Evolutionary conservation across 2,113 vertebrate genomes (phyloP).

Genomic region (Laticauda laticaudata): DNA sequence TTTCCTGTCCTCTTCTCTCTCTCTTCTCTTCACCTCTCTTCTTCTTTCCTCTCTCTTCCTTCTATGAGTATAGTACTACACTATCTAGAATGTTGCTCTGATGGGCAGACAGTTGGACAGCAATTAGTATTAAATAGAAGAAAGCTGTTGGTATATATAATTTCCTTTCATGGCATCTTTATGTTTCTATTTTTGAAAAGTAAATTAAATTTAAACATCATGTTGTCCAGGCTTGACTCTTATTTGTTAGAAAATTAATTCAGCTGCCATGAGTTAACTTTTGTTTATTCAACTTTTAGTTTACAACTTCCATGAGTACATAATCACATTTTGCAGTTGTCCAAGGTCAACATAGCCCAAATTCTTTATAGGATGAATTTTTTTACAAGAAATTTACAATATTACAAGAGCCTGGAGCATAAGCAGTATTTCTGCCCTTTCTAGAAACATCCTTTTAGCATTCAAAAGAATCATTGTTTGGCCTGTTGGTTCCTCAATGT

Average conservation of each 20-base stretch:
- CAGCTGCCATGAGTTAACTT: background rate
- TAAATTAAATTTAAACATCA: background rate
- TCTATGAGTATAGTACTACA: background rate
- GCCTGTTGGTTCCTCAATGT: background rate
- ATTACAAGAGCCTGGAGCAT: background rate
- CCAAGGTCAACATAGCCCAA: background rate
- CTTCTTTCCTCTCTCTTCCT: background rate
- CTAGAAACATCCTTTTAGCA: background rate
- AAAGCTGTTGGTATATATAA: background rate
- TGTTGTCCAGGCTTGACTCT: background rate
- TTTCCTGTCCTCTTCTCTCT: background rate
- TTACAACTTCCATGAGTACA: background rate
- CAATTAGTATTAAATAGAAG: background rate
- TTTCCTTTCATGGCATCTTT: background rate
- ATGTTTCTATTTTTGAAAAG: background rate
- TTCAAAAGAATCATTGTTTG: background rate
- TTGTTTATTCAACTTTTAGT: background rate
- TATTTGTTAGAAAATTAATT: background rate
- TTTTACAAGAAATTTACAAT: no score
- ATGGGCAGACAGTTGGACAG: background rate
- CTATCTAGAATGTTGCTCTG: background rate
- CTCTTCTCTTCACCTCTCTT: background rate
- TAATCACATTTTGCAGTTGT: background rate
- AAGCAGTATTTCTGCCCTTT: background rate
- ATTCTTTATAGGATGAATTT: background rate